These are phyloP conservation scores for Philhelius pedissequus DNA, from an alignment of 2,888 invertebrate genomes.

Conservation along the genomic window DNA sequence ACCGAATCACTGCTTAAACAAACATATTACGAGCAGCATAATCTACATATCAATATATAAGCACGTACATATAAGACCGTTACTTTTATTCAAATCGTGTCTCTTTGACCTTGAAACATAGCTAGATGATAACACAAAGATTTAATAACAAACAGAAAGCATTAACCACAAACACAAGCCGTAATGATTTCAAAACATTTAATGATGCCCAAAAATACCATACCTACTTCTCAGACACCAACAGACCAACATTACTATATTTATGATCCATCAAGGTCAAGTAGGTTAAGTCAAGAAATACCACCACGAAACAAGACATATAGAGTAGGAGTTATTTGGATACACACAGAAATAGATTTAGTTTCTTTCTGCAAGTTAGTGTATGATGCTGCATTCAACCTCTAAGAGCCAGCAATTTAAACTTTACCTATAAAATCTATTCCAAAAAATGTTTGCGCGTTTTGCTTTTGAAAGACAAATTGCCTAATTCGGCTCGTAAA, in stretches of 20 bases:
- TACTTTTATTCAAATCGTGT: not conserved
- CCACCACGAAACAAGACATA: not conserved
- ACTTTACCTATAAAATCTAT: not conserved
- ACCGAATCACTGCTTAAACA: not conserved
- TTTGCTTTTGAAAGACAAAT: conserved; percentile 22
- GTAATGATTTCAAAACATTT: not conserved
- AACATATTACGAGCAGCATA: not conserved
- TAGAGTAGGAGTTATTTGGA: not conserved
- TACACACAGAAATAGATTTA: not conserved
- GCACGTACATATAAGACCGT: not conserved
- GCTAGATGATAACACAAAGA: not conserved
- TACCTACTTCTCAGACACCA: not conserved
- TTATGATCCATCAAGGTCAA: conserved; percentile 2
- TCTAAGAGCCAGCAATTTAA: not conserved
- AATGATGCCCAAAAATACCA: not conserved
- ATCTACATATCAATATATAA: not conserved
- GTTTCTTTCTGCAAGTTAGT: conserved; percentile 8
- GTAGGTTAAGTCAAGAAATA: not conserved
- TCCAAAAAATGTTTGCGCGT: not conserved
- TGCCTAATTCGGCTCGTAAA: conserved; percentile 43
- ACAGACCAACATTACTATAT: not conserved
- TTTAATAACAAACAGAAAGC: not conserved
- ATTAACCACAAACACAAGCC: not conserved
- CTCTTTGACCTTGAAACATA: not conserved
- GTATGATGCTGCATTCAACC: not conserved